phyloP scores from a whole-genome alignment of 2,888 invertebrate species.

The Serripes groenlandicus region DNA sequence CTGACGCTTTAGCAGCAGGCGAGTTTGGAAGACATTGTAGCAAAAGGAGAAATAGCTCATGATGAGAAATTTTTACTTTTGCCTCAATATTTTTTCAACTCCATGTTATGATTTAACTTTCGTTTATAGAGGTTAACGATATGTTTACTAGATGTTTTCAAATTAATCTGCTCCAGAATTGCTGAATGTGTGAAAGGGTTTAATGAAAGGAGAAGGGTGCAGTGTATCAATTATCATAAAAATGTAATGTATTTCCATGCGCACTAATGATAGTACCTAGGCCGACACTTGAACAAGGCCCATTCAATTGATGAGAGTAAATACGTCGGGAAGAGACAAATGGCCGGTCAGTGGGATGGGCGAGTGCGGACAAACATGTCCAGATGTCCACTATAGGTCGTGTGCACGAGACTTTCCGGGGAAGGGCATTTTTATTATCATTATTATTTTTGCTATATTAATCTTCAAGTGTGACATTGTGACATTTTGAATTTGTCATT shows the following conservation, averaged over 20 bases:
- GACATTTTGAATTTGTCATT: not conserved
- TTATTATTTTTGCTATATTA: not conserved
- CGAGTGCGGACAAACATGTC: slow-evolving; percentile 14
- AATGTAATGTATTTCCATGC: slow-evolving; percentile 48
- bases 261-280: slow-evolving; percentile 17
- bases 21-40: too few relatives aligned
- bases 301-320: slow-evolving; percentile 21
- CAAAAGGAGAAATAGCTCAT: too few relatives aligned
- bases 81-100: too few relatives aligned
- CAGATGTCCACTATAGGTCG: slow-evolving; percentile 16
- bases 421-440: not conserved
- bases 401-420: not conserved
- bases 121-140: too few relatives aligned
- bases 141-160: too few relatives aligned
- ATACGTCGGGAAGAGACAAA: slow-evolving; percentile 16
- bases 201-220: not conserved
- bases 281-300: not conserved
- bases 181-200: not conserved
- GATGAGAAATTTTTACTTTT: too few relatives aligned
- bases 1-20: too few relatives aligned
- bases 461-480: not conserved
- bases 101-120: too few relatives aligned
- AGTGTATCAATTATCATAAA: slow-evolving; percentile 51
- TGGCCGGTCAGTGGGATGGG: slow-evolving; percentile 10
- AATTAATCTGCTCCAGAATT: not conserved